Evolutionary conservation across 2,797 vertebrate species (phyloP).

Genomic region (Cuculus canorus): DNA sequence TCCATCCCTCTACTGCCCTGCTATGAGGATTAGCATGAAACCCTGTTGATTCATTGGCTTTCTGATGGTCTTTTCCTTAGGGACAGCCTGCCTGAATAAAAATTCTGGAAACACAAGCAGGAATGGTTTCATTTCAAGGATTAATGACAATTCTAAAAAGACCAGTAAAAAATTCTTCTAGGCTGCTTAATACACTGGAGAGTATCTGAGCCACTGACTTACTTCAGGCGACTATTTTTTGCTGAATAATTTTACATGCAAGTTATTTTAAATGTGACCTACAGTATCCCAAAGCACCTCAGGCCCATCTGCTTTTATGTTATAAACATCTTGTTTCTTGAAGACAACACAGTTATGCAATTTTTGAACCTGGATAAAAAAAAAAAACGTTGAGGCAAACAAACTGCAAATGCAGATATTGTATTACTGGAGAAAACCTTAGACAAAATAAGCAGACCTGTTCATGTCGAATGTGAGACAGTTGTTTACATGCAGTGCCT

Average conservation of each 20-base stretch:
- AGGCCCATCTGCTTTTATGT: constrained; percentile 14
- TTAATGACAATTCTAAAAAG: neutral
- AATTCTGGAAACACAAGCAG: neutral
- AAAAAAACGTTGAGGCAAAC: neutral
- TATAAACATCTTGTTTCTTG: constrained; percentile 3
- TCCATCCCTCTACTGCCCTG: neutral
- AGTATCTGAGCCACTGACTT: neutral
- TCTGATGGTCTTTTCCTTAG: neutral
- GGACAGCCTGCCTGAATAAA: neutral
- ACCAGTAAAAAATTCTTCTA: neutral
- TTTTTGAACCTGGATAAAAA: neutral
- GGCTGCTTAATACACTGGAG: neutral
- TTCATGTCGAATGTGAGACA: neutral
- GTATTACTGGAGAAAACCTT: neutral
- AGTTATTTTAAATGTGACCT: constrained; percentile 26
- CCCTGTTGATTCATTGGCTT: neutral
- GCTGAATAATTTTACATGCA: constrained; percentile 35
- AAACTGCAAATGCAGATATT: neutral
- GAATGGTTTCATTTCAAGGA: neutral
- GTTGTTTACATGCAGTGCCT: neutral
- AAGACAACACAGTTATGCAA: neutral
- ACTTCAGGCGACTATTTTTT: constrained; percentile 19
- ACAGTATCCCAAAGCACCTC: neutral
- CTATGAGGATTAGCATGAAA: neutral
- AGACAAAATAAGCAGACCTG: neutral